These are phyloP conservation scores for Drosophila quasianomalipes DNA, from an alignment of 2,888 invertebrate species.

Conservation along the genomic window DNA sequence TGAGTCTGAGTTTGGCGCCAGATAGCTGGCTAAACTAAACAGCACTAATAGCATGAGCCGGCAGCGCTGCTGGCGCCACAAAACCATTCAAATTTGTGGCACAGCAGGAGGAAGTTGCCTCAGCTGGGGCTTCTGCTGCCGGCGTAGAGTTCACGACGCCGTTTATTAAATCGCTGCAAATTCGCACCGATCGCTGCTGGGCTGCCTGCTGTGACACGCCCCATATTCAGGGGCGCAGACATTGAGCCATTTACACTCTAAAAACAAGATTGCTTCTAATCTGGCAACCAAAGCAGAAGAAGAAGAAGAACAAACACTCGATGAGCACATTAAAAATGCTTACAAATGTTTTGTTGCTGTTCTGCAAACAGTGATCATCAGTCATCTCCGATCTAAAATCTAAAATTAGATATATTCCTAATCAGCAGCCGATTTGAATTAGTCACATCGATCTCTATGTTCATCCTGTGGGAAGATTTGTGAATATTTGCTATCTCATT, in stretches of 20 bases:
- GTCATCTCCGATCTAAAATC: background rate
- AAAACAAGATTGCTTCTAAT: background rate
- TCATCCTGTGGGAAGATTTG: background rate
- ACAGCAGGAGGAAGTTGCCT: slow-evolving; percentile 13
- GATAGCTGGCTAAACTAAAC: background rate
- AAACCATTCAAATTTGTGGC: slow-evolving; percentile 70
- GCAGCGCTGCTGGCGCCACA: slow-evolving; percentile 71
- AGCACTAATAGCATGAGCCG: slow-evolving; percentile 56
- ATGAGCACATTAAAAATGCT: background rate
- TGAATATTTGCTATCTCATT: background rate
- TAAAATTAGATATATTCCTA: background rate
- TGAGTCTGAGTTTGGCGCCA: slow-evolving; percentile 55
- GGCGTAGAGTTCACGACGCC: slow-evolving; percentile 72
- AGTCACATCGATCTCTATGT: background rate
- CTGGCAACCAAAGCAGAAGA: too few species aligned
- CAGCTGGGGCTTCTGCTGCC: slow-evolving; percentile 1
- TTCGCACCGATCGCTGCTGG: slow-evolving; percentile 51
- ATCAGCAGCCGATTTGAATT: background rate
- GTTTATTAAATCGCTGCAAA: slow-evolving; percentile 70
- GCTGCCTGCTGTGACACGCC: slow-evolving; percentile 63
- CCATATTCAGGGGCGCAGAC: slow-evolving; percentile 12
- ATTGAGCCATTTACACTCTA: slow-evolving; percentile 21
- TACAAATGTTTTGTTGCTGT: background rate
- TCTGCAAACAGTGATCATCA: background rate
- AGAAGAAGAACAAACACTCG: too few species aligned